Evolutionary conservation across 2,888 invertebrate genomes (phyloP), one percentile per base, ranked within the genome.

Genomic region (Calephelis perditalis): DNA sequence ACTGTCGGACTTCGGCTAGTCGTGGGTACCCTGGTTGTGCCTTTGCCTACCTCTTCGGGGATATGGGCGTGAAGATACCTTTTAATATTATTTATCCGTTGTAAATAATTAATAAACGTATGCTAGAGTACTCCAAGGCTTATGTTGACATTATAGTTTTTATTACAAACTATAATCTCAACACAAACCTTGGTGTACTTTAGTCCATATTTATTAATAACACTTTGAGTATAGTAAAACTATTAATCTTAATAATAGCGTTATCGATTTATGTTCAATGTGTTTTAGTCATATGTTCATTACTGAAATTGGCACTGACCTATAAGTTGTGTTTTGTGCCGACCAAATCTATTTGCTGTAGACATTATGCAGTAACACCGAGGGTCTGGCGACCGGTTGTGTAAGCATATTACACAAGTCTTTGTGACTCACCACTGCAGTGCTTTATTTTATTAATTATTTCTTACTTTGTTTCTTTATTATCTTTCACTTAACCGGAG

Each of bases 371-470:
- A 71, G 71, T 75, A 70, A 73, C 74, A 72, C 75, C 73, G 78
- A 77, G 76, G 74, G 73, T 75, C 71, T 68, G 46, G 70, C 69
- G 71, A 74, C 75, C 76, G 77, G 79, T 85, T 86, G 82, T 84
- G 86, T 79, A 81, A 84, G 83, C 71, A 68, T 67, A 71, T 89
- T 88, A 80, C 86, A 81, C 81, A 86, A 88, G 71, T 62, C 65
- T 68, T 70, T 70, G 76, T 88, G 86, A 86, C 77, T 87, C 87
- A 86, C 81, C 74, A 74, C 65, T 70, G 71, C 74, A 75, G 78
- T 73, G 77, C 78, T 78, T 81, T 81, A 79, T 78, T 79, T 77
- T 78, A n/a, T n/a, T n/a, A n/a, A n/a, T n/a, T n/a, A 76, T 76
- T 77, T 79, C 77, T 75, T 75, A 76, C 71, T 70, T 69, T 70